phyloP scores from a whole-genome alignment of 1,140 invertebrate species.

The Musca vetustissima region DNA sequence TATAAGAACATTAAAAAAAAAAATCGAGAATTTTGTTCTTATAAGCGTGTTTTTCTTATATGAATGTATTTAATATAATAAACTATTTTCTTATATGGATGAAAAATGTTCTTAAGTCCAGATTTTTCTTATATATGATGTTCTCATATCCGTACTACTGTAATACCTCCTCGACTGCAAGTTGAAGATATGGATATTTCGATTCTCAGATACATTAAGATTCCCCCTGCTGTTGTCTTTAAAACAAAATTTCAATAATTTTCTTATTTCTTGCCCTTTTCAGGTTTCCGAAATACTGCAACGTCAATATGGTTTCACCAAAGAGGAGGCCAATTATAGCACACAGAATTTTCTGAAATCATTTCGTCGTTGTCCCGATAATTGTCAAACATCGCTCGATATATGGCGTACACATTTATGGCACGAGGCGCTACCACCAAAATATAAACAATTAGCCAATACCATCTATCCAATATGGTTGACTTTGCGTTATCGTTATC shows the following conservation, averaged over 20 bases:
- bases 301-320: conserved; percentile 66
- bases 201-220: too few relatives aligned
- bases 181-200: too few relatives aligned
- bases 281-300: conserved; percentile 72
- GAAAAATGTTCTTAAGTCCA: too few relatives aligned
- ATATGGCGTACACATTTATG: conserved; percentile 75
- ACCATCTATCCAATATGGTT: conserved; percentile 76
- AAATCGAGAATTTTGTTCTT: too few relatives aligned
- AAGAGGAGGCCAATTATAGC: conserved; percentile 63
- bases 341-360: conserved; percentile 69
- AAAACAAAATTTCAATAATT: conserved; percentile 6
- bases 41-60: too few relatives aligned
- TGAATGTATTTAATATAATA: too few relatives aligned
- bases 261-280: conserved; percentile 40
- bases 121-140: too few relatives aligned
- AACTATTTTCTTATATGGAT: too few relatives aligned
- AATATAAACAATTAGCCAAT: conserved; percentile 69
- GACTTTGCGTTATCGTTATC: conserved; percentile 70
- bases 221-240: too few relatives aligned
- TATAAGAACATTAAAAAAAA: too few relatives aligned
- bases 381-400: conserved; percentile 68
- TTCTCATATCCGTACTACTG: too few relatives aligned
- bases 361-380: conserved; percentile 78
- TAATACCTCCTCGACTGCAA: too few relatives aligned
- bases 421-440: conserved; percentile 72